Evolutionary conservation across 2,113 vertebrate genomes (phyloP), one percentile per base, ranked within the genome.

Genomic region (Ornithorhynchus anatinus): DNA sequence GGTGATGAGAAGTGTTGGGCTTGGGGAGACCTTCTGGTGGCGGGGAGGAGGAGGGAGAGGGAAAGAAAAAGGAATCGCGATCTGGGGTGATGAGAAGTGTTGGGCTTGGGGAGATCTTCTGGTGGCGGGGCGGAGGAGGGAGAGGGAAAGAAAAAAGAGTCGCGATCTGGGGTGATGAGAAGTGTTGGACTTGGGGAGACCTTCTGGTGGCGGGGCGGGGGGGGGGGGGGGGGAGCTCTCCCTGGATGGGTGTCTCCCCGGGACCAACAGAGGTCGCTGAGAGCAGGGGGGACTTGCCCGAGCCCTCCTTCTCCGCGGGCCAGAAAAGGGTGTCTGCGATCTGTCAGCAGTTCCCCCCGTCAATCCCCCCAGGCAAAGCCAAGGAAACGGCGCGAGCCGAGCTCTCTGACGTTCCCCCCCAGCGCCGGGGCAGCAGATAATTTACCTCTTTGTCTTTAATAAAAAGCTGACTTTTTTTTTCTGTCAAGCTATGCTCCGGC

Each of bases 371-470:
- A 91, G 50, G 54, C 87, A 38, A 40, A 62, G 35, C n/a, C 4
- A 86, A 80, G 80, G 89, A 72, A 88, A 84, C 37, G 74, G 84
- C 89, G 81, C 91, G 84, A 74, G 81, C 77, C 91, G 84, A 74
- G 81, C 77, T 89, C 87, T 88, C 84, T 88, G 80, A 88, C 69
- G 57, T 84, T n/a, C n/a, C 86, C 88, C 84, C 85, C 75, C 89
- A 64, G 72, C 22, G 29, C 80, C 23, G 52, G n/a, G n/a, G n/a
- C 68, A 76, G 80, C 82, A 86, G 86, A 88, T 81, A 79, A 89
- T 91, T 91, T 88, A 84, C 88, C 76, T 92, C 92, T 92, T 93
- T 92, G 89, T 93, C 86, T 91, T 82, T 84, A 77, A 84, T 74
- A 76, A 43, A 75, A 63, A 65, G 60, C 84, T 84, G 85, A 86